A percentile compares a stretch with the other conserved stretches of the same genome.
Evolutionary conservation across 2,888 invertebrate species (phyloP).

Genomic region (Autographa gamma): DNA sequence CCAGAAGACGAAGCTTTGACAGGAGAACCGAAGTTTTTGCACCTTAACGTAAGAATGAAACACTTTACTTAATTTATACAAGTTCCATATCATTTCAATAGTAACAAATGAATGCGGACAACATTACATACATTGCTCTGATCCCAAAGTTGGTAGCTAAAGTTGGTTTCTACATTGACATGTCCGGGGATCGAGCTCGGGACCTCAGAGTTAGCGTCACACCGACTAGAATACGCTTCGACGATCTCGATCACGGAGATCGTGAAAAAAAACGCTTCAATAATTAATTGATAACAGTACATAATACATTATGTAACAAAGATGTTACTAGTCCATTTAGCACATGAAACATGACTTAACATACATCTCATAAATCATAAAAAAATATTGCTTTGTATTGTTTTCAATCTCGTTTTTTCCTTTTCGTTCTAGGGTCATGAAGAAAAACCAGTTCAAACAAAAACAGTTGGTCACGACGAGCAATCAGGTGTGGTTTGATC

Average conservation of each 20-base stretch:
- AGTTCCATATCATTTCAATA: too few relatives aligned
- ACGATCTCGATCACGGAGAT: too few relatives aligned
- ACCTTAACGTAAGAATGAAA: constrained; percentile 58
- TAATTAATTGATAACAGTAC: too few relatives aligned
- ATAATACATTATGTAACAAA: too few relatives aligned
- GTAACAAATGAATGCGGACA: too few relatives aligned
- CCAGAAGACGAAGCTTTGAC: constrained; percentile 66
- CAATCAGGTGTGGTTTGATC: constrained; percentile 33
- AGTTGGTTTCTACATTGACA: too few relatives aligned
- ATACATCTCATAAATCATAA: neutral
- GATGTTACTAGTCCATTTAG: neutral
- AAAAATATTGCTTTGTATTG: neutral
- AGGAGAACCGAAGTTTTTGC: constrained; percentile 44
- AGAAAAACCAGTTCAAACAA: constrained; percentile 34
- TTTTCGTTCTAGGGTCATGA: constrained; percentile 47
- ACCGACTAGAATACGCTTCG: too few relatives aligned
- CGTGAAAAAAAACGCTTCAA: neutral
- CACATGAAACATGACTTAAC: neutral
- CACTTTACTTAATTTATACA: neutral
- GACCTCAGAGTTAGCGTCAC: too few relatives aligned
- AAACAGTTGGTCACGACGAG: constrained; percentile 37
- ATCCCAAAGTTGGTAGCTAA: too few relatives aligned
- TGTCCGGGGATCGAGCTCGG: too few relatives aligned
- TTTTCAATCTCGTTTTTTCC: constrained; percentile 23
- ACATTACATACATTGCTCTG: too few relatives aligned